Evolutionary conservation across 64 coral and sea anemone species (phyloP), one percentile per base, ranked within the genome.

Genomic region (Trachythela sp.): DNA sequence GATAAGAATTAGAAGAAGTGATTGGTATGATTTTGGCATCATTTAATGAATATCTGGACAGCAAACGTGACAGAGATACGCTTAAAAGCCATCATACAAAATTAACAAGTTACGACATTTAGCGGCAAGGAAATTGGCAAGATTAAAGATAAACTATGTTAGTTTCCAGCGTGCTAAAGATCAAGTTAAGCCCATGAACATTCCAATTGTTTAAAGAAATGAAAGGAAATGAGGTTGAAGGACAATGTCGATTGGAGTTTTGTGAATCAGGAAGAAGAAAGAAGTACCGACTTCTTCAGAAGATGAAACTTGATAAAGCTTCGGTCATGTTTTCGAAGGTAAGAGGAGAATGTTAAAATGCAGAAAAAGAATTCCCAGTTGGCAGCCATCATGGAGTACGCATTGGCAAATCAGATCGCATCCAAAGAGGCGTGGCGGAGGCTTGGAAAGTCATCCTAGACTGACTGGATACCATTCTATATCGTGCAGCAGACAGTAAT

Each of bases 361-460:
- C 26, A n/a, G n/a, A n/a, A n/a, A n/a, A 77, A 38, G 71, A 77
- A 36, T 77, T 77, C 29, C 71, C 71, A 34, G 71, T 27, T 77
- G 2, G n/a, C 71, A 13, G 71, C 30, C 3, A 35, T 77, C 26
- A 13, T 77, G 26, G n/a, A 77, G 29, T 77, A 22, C 26, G 71
- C 71, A 22, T 77, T 77, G 71, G 71, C 13, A n/a, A 77, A 26
- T 4, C 9, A 15, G 71, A 77, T 35, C 71, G 71, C 9, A 77
- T 77, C 29, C 2, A 77, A 32, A 13, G 71, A 4, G 31, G 13
- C 8, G n/a, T n/a, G 71, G n/a, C 3, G 71, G 71, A 36, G 71
- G 71, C 6, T 27, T 77, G 71, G 71, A 77, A 35, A 77, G 71
- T 77, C 71, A 77, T 39, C 71, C 71, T 8, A 77, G 71, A n/a